phyloP scores from a whole-genome alignment of 2,797 vertebrate genomes.

The Manis pentadactyla region DNA sequence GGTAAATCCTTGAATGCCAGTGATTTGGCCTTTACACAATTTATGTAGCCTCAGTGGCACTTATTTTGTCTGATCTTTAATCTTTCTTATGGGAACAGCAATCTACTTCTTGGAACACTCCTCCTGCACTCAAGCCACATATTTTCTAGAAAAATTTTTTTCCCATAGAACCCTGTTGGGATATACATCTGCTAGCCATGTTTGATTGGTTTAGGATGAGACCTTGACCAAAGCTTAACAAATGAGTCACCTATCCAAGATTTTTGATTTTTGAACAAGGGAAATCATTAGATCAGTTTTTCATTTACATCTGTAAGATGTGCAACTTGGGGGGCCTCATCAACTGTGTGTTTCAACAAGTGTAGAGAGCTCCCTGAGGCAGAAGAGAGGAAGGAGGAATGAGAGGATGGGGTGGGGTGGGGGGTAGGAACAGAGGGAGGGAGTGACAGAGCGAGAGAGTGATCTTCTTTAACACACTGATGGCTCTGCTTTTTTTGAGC shows the following conservation, averaged over 20 bases:
- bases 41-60: background rate
- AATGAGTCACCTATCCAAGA: background rate
- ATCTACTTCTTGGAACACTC: background rate
- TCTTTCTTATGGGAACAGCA: background rate
- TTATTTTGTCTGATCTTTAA: background rate
- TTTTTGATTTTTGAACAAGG: background rate
- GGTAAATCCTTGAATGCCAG: background rate
- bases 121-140: background rate
- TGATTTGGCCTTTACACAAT: background rate
- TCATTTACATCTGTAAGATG: background rate
- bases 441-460: background rate
- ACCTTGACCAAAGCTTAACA: background rate
- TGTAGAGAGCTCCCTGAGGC: background rate
- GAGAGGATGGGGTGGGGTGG: fast-evolving
- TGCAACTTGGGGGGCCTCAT: background rate
- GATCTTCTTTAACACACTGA: background rate
- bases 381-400: background rate
- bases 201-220: background rate
- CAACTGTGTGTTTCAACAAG: background rate
- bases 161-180: background rate
- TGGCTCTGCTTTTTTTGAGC: background rate
- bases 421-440: background rate
- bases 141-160: background rate
- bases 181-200: background rate
- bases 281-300: background rate